phyloP scores from a whole-genome alignment of 2,113 vertebrate species.

The Fulica atra region DNA sequence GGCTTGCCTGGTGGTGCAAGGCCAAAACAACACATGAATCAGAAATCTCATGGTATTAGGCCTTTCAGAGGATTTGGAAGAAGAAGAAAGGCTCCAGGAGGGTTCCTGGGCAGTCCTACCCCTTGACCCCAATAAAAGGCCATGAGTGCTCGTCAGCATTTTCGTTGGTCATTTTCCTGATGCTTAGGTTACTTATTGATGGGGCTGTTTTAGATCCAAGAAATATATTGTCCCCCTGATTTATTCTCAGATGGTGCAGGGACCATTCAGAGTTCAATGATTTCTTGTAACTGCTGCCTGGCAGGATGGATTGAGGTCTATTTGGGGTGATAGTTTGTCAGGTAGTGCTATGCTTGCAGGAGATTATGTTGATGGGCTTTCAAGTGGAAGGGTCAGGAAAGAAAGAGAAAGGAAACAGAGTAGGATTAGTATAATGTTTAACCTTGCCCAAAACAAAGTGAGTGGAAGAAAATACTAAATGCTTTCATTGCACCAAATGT shows the following conservation, averaged over 20 bases:
- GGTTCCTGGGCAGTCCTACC: slow-evolving; percentile 43
- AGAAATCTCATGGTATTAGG: background rate
- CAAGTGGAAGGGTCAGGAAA: slow-evolving; percentile 64
- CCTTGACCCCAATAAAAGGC: slow-evolving; percentile 63
- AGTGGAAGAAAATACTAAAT: slow-evolving; percentile 32
- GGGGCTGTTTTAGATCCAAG: slow-evolving; percentile 55
- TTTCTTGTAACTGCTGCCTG: slow-evolving; percentile 45
- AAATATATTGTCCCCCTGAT: slow-evolving; percentile 68
- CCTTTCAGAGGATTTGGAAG: slow-evolving; percentile 23
- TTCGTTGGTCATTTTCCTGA: slow-evolving; percentile 58
- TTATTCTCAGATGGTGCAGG: slow-evolving; percentile 50
- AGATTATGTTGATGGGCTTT: slow-evolving; percentile 70
- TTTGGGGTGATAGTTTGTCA: slow-evolving; percentile 14
- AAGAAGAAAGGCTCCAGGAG: slow-evolving; percentile 20
- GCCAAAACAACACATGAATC: background rate
- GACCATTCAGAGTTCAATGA: slow-evolving; percentile 41
- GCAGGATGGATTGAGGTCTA: slow-evolving; percentile 35
- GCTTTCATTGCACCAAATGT: background rate
- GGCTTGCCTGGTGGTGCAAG: background rate
- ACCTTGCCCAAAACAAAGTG: slow-evolving; percentile 24
- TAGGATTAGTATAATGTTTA: slow-evolving; percentile 66
- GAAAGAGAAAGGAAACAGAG: slow-evolving; percentile 46
- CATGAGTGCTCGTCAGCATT: slow-evolving; percentile 53
- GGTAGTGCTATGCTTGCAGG: slow-evolving; percentile 25
- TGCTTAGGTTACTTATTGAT: slow-evolving; percentile 69